A percentile compares a stretch with the other conserved stretches of the same genome.
phyloP scores from a whole-genome alignment of 1,140 invertebrate genomes.

The Drosophila varians region DNA sequence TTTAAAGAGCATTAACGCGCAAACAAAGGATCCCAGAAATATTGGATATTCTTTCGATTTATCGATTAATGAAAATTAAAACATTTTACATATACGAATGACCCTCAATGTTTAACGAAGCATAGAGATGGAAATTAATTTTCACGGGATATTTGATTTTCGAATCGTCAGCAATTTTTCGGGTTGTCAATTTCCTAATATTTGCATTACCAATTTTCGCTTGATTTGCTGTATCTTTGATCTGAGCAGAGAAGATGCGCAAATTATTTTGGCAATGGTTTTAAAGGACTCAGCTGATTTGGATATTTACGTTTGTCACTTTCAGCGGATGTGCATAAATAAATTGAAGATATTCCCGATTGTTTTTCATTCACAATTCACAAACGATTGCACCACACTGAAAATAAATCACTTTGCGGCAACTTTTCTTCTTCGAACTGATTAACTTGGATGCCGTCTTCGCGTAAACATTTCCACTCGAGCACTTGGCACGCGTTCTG shows the following conservation, averaged over 20 bases:
- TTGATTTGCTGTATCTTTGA: conserved; percentile 68
- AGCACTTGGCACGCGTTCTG: conserved; percentile 63
- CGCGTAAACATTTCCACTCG: conserved; percentile 39
- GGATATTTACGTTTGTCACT: conserved; percentile 43
- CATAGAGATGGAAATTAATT: conserved; percentile 12
- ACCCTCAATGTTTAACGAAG: not conserved
- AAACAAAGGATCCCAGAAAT: not conserved
- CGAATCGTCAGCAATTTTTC: conserved; percentile 42
- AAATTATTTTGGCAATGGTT: conserved; percentile 34
- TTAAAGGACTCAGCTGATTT: not conserved
- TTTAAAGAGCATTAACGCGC: not conserved
- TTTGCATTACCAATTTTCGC: conserved; percentile 67
- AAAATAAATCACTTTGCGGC: conserved; percentile 31
- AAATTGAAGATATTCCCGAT: conserved; percentile 30
- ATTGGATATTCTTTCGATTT: not conserved
- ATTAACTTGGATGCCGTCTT: conserved; percentile 30
- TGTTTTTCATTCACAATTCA: conserved; percentile 28
- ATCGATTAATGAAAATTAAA: conserved; percentile 25
- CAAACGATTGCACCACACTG: conserved; percentile 17
- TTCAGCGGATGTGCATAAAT: conserved; percentile 26
- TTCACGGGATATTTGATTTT: conserved; percentile 16
- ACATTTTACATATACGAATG: not conserved
- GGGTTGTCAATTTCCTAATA: conserved; percentile 43
- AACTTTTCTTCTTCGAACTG: conserved; percentile 29
- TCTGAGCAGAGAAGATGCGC: conserved; percentile 24